A percentile compares a stretch with the other conserved stretches of the same genome.
These are phyloP conservation scores for Riparia riparia DNA, from an alignment of 2,113 vertebrate genomes.

Conservation along the genomic window DNA sequence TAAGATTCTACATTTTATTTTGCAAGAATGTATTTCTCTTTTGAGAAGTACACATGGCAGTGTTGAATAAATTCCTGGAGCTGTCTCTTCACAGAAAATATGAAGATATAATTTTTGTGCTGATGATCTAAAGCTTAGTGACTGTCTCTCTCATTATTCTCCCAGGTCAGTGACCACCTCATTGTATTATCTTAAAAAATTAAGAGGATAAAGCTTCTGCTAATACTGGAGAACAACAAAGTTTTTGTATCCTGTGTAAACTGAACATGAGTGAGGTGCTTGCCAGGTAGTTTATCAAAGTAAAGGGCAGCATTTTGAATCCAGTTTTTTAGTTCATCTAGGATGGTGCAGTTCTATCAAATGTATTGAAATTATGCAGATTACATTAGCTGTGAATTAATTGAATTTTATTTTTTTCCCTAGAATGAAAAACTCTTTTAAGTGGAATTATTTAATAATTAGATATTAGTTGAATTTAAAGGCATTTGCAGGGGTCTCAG, in stretches of 20 bases:
- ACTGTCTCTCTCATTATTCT: slow-evolving; percentile 17
- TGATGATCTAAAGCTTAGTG: slow-evolving; percentile 4
- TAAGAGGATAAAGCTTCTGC: slow-evolving; percentile 26
- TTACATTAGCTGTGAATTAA: not conserved
- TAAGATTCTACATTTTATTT: not conserved
- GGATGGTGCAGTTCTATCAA: not conserved
- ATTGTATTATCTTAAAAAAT: slow-evolving; percentile 28
- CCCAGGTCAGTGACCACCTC: not conserved
- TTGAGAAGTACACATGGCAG: slow-evolving; percentile 51
- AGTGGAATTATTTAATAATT: not conserved
- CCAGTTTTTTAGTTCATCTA: not conserved
- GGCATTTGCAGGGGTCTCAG: not conserved
- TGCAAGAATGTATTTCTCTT: not conserved
- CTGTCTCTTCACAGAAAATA: not conserved
- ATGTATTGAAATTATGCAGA: not conserved
- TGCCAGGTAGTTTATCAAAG: not conserved
- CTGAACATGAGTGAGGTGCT: not conserved
- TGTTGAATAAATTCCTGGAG: slow-evolving; percentile 43
- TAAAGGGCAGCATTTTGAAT: not conserved
- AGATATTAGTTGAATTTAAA: not conserved
- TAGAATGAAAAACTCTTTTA: not conserved
- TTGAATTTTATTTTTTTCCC: not conserved
- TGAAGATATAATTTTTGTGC: not conserved
- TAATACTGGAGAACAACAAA: not conserved
- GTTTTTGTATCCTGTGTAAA: slow-evolving; percentile 2